phyloP scores from a whole-genome alignment of 1,140 invertebrate species.

The Lordiphosa collinella region DNA sequence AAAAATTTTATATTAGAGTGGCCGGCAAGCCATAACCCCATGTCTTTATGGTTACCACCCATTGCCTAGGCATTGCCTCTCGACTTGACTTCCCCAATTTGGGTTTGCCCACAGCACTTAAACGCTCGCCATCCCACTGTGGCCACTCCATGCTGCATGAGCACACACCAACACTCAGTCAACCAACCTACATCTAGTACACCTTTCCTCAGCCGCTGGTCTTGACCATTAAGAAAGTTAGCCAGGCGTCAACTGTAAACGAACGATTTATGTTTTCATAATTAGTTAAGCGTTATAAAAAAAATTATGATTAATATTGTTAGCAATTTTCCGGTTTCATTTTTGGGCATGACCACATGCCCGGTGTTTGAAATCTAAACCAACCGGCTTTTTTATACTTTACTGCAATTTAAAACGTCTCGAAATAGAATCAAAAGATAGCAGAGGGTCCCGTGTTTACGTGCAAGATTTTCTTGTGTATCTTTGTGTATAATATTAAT shows the following conservation, averaged over 20 bases:
- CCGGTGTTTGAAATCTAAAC: no score
- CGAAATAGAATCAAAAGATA: constrained; percentile 30
- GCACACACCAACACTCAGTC: constrained; percentile 1
- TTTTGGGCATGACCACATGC: constrained; percentile 5
- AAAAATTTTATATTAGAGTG: no score
- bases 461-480: constrained; percentile 1
- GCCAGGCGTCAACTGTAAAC: constrained; percentile 35
- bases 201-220: not conserved
- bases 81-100: constrained; percentile 11
- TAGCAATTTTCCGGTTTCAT: not conserved
- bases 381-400: constrained; percentile 23
- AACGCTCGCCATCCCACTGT: constrained; percentile 14
- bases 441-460: constrained; percentile 7
- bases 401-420: constrained; percentile 5
- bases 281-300: constrained; percentile 23
- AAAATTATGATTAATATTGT: constrained; percentile 30
- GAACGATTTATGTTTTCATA: constrained; percentile 15
- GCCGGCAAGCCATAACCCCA: no score
- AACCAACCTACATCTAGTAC: constrained; percentile 5
- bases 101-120: constrained; percentile 29
- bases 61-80: not conserved
- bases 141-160: not conserved
- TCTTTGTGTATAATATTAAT: not conserved
- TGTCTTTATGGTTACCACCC: not conserved
- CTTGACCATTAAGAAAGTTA: constrained; percentile 26